Base-by-base conservation (phyloP, 35 echinoderm and acorn worm species). In the Anneissia japonica region DNA sequence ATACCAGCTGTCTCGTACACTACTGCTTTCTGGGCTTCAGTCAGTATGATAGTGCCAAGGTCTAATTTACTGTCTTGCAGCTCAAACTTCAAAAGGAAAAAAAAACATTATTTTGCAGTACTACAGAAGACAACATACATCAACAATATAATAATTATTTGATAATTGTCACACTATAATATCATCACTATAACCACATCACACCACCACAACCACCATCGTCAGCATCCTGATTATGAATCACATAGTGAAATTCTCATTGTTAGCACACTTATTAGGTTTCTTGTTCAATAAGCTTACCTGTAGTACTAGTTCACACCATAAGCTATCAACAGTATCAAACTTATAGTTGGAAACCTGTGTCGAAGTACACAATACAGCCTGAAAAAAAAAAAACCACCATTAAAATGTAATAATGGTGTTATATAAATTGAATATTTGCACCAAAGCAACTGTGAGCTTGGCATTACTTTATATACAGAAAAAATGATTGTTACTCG, bases 221-320 rank as follows among this genome's bases (percentile, higher is more conserved):
- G 28, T 72, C 28, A 16, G 55, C 55, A 72, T 29, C 19, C 56
- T 13, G 29, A 77, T 11, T n/a, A 77, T 32, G 29, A 77, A 77
- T 77, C 28, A 17, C 11, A 77, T 45, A 16, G 40, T 45, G n/a
- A n/a, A n/a, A n/a, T n/a, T n/a, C n/a, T n/a, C n/a, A n/a, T n/a
- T n/a, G 4, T 45, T 45, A 45, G 40, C 4, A 14, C 40, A 14
- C 40, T 45, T 45, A 45, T 4, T 45, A 45, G 40, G 40, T 45
- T 14, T 45, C 40, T 45, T 45, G 40, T 4, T 45, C 40, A 45
- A 45, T 64, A 34, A 0, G 41, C 80, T 92, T 87, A 97, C 94
- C 88, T 87, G 86, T 32, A 97, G 46, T 35, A 72, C 75, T 74
- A 97, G 90, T 37, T 93, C 90, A 88, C 94, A 97, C 94, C 94